These are phyloP conservation scores for Ladona fulva DNA, from an alignment of 1,140 invertebrate species.

Conservation along the genomic window DNA sequence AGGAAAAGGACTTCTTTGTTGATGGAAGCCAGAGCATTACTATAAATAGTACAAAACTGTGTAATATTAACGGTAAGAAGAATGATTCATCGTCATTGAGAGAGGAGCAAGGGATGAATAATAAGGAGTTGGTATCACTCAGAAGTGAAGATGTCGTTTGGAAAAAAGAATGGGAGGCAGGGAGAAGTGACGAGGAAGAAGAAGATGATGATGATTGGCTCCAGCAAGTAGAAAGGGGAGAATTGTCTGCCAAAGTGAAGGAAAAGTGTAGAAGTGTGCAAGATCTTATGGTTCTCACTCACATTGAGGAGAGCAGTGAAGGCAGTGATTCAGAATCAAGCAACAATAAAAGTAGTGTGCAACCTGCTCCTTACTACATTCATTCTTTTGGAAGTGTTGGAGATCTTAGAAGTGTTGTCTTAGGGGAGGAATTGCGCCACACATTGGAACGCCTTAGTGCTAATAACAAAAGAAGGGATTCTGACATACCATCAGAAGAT, in stretches of 20 bases:
- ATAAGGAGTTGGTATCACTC: constrained; percentile 30
- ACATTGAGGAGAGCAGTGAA: constrained; percentile 54
- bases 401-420: constrained; percentile 39
- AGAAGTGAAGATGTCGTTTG: constrained; percentile 42
- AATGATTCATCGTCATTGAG: no score
- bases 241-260: constrained; percentile 57
- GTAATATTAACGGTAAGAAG: no score
- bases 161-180: neutral
- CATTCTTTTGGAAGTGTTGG: constrained; percentile 44
- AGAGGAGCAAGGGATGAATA: neutral
- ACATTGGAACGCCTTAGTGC: constrained; percentile 40
- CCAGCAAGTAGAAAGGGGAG: constrained; percentile 49
- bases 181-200: neutral
- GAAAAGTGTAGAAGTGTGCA: constrained; percentile 63
- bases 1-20: constrained; percentile 26
- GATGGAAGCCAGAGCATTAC: constrained; percentile 24
- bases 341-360: constrained; percentile 12
- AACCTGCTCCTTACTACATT: constrained; percentile 11
- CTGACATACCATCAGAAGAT: no score
- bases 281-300: constrained; percentile 63
- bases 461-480: neutral
- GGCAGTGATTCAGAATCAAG: constrained; percentile 33
- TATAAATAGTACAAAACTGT: no score
- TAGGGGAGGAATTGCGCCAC: constrained; percentile 46
- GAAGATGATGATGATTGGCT: constrained; percentile 56